Conservation (phyloP, 2,888 invertebrate genomes). For the Colletes collaris region DNA sequence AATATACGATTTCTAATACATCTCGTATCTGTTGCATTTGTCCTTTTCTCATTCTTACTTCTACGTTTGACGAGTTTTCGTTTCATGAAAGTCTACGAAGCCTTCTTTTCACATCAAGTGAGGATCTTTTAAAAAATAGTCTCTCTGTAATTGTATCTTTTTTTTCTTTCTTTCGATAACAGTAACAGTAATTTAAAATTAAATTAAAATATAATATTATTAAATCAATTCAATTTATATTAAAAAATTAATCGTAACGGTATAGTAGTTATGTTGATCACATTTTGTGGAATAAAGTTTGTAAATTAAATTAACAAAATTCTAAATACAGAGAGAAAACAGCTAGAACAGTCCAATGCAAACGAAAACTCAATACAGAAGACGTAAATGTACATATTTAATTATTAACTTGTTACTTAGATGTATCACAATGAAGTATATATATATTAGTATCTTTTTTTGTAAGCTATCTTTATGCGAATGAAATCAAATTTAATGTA, state of each 20-base stretch:
- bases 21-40: slow-evolving; percentile 1
- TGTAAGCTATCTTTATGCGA: slow-evolving; percentile 14
- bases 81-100: slow-evolving; percentile 14
- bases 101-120: slow-evolving; percentile 10
- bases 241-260: background rate
- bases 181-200: slow-evolving; percentile 14
- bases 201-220: background rate
- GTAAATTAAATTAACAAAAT: slow-evolving; percentile 9
- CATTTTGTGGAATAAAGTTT: slow-evolving; percentile 9
- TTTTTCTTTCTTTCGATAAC: background rate
- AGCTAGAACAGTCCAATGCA: slow-evolving; percentile 28
- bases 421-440: slow-evolving; percentile 38
- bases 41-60: slow-evolving; percentile 6
- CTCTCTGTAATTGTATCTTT: background rate
- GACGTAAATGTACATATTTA: slow-evolving; percentile 9
- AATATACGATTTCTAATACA: slow-evolving; percentile 26
- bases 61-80: slow-evolving; percentile 25
- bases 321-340: slow-evolving; percentile 4
- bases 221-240: background rate
- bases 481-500: slow-evolving; percentile 19
- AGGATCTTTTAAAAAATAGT: slow-evolving; percentile 17
- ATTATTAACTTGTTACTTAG: slow-evolving; percentile 20
- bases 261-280: slow-evolving; percentile 17
- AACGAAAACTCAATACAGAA: slow-evolving; percentile 45
- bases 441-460: slow-evolving; percentile 11